Evolutionary conservation across 2,113 vertebrate species (phyloP), one percentile per base, ranked within the genome.

Genomic region (Eidolon helvum): DNA sequence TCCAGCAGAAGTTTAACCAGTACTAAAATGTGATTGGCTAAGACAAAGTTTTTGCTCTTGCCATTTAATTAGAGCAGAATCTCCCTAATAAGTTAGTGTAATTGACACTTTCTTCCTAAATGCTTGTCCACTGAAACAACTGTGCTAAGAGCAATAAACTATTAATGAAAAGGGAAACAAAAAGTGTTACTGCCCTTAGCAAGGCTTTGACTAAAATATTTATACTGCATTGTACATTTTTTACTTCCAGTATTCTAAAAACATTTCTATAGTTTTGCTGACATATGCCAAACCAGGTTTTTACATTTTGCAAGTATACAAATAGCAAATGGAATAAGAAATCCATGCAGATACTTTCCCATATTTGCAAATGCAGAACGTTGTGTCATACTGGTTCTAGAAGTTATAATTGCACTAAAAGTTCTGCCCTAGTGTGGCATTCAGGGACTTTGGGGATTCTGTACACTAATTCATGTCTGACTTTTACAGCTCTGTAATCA

Each of bases 401-500:
- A 97, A 97, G 88, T 97, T 96, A 88, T 96, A 96, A 97, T 97
- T 95, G 87, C 88, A 96, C 86, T 97, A 87, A 94, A 96, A 97
- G 94, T 94, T 92, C 86, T 98, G 96, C 93, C 96, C 94, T 96
- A 91, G 94, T 96, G 93, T 95, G 96, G 86, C 94, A 80, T 96
- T 96, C 24, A 65, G 95, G 87, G 93, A 90, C 97, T 93, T 91
- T 55, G 72, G 93, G 94, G 95, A 96, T 97, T 94, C 33, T 35
- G 87, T 48, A 90, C 97, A 96, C 96, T 98, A 97, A 94, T 97
- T 98, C 91, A 87, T 74, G 72, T 93, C 82, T 96, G 97, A 92
- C 88, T 97, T 96, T 96, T 90, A 98, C 93, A 93, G 85, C 86
- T 96, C 96, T 98, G 95, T 96, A 97, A 98, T 98, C 80, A 98